These are phyloP conservation scores for Loxodonta africana DNA, from an alignment of 2,113 vertebrate species.

Conservation along the genomic window DNA sequence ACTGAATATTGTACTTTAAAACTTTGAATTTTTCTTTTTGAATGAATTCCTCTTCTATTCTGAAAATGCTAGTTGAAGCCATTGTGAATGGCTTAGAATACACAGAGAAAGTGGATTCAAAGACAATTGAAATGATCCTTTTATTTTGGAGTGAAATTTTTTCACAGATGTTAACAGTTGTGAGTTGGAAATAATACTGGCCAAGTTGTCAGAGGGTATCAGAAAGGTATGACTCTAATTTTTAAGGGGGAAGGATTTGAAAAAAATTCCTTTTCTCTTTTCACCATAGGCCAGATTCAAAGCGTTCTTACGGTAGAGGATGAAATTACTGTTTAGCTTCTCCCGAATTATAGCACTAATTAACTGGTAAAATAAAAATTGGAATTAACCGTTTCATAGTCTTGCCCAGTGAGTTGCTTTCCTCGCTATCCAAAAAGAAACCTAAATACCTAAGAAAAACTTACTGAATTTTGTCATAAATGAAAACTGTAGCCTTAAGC, in stretches of 20 bases:
- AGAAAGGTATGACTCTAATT: conserved; percentile 28
- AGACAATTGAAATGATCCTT: neutral
- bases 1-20: conserved; percentile 10
- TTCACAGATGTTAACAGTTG: neutral
- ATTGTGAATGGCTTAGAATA: neutral
- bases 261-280: conserved; percentile 32
- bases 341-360: neutral
- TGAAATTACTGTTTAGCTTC: conserved; percentile 32
- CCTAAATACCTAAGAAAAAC: conserved; percentile 8
- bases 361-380: conserved; percentile 29
- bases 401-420: conserved; percentile 14
- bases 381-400: neutral
- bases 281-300: neutral
- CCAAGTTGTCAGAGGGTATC: conserved; percentile 4
- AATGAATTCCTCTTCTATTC: conserved; percentile 46
- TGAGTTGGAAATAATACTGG: conserved; percentile 31
- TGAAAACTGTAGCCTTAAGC: conserved; percentile 56
- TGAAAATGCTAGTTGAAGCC: conserved; percentile 40
- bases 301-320: neutral
- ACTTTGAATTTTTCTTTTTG: conserved; percentile 42
- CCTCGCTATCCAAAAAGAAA: conserved; percentile 19
- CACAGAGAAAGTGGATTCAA: neutral
- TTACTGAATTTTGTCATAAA: conserved; percentile 46
- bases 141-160: conserved; percentile 14
- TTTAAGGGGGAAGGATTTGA: conserved; percentile 8